phyloP scores from a whole-genome alignment of 2,113 vertebrate species.

The Pteruthius melanotis region DNA sequence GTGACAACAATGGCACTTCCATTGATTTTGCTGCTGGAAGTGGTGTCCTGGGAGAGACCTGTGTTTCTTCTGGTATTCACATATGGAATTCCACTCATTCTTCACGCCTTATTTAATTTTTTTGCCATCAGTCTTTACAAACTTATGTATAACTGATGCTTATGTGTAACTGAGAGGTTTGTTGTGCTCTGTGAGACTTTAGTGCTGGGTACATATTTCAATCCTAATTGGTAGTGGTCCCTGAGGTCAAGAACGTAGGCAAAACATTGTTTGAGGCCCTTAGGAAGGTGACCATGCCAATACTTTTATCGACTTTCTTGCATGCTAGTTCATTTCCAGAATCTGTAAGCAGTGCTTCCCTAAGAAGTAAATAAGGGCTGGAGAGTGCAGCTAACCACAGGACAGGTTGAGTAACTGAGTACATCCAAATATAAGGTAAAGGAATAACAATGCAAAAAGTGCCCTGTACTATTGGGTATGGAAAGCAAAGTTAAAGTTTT shows the following conservation, averaged over 20 bases:
- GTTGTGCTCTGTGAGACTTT: not conserved
- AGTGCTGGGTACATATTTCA: not conserved
- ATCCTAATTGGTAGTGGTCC: not conserved
- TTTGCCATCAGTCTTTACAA: not conserved
- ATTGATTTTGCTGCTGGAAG: not conserved
- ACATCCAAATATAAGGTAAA: not conserved
- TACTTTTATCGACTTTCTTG: not conserved
- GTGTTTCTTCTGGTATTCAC: not conserved
- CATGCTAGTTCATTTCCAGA: not conserved
- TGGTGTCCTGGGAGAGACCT: not conserved
- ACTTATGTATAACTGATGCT: not conserved
- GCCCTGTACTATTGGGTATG: not conserved
- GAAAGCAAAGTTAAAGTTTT: not conserved
- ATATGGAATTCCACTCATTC: not conserved
- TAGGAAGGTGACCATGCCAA: not conserved
- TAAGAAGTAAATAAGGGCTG: not conserved
- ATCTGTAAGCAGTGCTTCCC: not conserved
- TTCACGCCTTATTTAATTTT: not conserved
- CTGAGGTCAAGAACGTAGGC: not conserved
- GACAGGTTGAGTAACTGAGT: not conserved
- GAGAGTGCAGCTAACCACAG: not conserved
- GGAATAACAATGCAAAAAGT: not conserved
- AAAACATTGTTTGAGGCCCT: not conserved
- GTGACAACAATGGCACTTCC: not conserved
- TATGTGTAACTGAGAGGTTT: not conserved